Evolutionary conservation across 2,113 vertebrate species (phyloP).

Genomic region (Turnix velox): DNA sequence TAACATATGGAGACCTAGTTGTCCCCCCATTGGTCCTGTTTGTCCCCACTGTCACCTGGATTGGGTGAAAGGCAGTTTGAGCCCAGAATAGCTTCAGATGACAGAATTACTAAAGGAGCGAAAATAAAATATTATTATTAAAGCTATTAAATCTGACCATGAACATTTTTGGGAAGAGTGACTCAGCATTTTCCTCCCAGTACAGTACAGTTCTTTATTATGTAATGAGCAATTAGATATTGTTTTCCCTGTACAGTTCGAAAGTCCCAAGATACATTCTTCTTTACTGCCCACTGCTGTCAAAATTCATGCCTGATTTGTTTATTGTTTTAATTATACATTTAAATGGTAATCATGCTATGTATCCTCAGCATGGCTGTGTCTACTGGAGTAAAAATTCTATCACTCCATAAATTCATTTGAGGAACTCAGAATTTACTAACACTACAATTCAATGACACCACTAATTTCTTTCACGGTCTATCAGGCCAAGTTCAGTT

Average conservation of each 20-base stretch:
- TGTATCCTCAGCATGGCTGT: not conserved
- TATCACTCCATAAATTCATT: not conserved
- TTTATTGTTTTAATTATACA: slow-evolving; percentile 1
- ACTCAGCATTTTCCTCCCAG: not conserved
- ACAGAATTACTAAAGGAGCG: not conserved
- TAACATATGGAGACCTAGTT: not conserved
- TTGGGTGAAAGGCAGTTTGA: not conserved
- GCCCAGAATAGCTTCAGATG: not conserved
- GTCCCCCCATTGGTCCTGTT: not conserved
- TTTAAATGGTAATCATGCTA: not conserved
- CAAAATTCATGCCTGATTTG: not conserved
- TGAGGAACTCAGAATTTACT: not conserved
- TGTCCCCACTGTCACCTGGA: not conserved
- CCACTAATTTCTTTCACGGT: not conserved
- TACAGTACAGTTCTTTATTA: not conserved
- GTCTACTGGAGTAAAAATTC: not conserved
- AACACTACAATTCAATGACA: not conserved
- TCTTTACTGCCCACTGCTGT: not conserved
- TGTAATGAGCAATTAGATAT: not conserved
- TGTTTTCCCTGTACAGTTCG: not conserved
- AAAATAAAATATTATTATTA: not conserved
- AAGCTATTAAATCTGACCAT: not conserved
- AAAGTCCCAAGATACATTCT: not conserved
- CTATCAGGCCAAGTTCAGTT: not conserved
- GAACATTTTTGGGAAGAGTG: not conserved